Evolutionary conservation across 2,888 invertebrate genomes (phyloP), one percentile per base, ranked within the genome.

Genomic region (Cremastinae sp.): DNA sequence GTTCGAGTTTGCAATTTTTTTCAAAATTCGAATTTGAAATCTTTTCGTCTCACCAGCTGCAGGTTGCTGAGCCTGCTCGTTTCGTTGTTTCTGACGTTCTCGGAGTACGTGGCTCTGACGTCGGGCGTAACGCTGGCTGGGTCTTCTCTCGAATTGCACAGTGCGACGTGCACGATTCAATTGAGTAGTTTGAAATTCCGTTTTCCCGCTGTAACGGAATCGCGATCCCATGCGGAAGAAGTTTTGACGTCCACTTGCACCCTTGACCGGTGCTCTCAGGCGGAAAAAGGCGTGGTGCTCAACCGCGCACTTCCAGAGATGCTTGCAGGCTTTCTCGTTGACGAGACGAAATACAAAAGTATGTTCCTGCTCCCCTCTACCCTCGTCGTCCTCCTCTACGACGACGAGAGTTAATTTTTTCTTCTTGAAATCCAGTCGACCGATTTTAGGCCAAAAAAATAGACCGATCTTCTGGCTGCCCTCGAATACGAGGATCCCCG

Each of bases 231-330:
- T 98, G 78, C 99, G 93, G 91, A 99, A 98, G 92, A 99, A 98
- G 91, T 97, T 98, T 89, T 98, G 98, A 18, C 97, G 92, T 0
- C 96, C 96, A 28, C 95, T 95, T 1, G 96, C 96, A 0, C 96
- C 95, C 89, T 97, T 97, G 0, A 96, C 95, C 0, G 97, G 96
- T 39, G 96, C 96, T 80, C 96, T 94, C 66, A 99, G 92, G 79
- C 99, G 94, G 93, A 99, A 99, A 92, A 99, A 99, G 0, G 98
- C 97, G 91, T 99, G 99, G 91, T 99, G 98, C 90, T 99, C 99
- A 0, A 99, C 97, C 22, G 99, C 99, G 92, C 99, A 99, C 90
- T 99, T 99, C 99, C 99, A 99, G 80, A 99, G 91, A 91, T 99
- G 99, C 90, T 99, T 99, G 90, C 98, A 98, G 0, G 99, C 98